A percentile compares a stretch with the other conserved stretches of the same genome.
phyloP scores from a whole-genome alignment of 2,797 vertebrate genomes.

The Coreius guichenoti region DNA sequence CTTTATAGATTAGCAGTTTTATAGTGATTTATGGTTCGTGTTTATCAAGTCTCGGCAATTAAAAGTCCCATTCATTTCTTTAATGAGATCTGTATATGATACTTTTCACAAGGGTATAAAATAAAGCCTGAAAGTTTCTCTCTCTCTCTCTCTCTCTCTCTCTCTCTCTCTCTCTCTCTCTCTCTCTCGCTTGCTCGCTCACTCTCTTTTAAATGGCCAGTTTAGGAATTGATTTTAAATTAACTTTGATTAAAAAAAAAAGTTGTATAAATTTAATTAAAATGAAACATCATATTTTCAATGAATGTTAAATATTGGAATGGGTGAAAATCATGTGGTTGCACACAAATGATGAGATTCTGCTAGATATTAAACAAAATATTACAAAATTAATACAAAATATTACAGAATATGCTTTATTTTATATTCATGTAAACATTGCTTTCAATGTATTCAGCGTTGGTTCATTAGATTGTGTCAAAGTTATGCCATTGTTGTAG shows the following conservation, averaged over 20 bases:
- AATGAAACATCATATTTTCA: background rate
- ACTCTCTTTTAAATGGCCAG: background rate
- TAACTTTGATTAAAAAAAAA: no score
- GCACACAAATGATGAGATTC: no score
- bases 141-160: background rate
- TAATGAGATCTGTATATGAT: background rate
- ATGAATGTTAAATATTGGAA: background rate
- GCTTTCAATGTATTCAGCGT: background rate
- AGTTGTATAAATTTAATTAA: background rate
- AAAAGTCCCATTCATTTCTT: background rate
- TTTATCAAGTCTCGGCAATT: constrained; percentile 23
- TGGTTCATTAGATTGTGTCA: background rate
- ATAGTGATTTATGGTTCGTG: constrained; percentile 1
- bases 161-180: background rate
- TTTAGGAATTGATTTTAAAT: background rate
- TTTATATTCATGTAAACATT: background rate
- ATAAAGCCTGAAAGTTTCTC: background rate
- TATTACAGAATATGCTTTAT: no score
- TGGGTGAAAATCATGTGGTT: no score
- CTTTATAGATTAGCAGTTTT: constrained; percentile 10
- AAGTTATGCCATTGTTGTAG: background rate
- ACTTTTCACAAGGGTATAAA: background rate
- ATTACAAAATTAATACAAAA: no score
- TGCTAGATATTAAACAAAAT: no score
- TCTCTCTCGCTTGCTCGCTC: no score